These are phyloP conservation scores for Sphaeramia orbicularis DNA, from an alignment of 2,797 vertebrate genomes.

Conservation along the genomic window DNA sequence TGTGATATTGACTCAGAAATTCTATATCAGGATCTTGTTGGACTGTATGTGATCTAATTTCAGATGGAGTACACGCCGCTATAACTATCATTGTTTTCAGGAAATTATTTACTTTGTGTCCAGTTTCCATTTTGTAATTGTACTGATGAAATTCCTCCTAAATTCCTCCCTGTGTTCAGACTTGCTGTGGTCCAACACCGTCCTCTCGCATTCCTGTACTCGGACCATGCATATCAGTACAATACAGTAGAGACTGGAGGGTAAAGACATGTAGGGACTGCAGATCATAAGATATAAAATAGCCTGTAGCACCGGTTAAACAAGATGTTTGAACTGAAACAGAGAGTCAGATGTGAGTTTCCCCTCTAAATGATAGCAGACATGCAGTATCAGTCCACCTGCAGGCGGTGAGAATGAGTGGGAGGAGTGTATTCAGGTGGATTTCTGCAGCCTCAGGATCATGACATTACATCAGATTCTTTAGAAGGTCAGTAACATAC, in stretches of 20 bases:
- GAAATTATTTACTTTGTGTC: background rate
- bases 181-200: constrained; percentile 23
- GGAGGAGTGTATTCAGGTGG: constrained; percentile 7
- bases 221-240: constrained; percentile 13
- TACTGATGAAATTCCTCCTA: constrained; percentile 40
- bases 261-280: background rate
- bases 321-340: constrained; percentile 33
- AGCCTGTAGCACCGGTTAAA: constrained; percentile 30
- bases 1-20: constrained; percentile 34
- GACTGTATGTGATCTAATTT: too few species aligned
- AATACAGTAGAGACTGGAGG: background rate
- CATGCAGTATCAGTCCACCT: background rate
- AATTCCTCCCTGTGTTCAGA: constrained; percentile 24
- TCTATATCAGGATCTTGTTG: constrained; percentile 6
- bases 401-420: constrained; percentile 3
- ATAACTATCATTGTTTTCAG: too few species aligned
- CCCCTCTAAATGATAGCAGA: constrained; percentile 19
- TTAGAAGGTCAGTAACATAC: background rate
- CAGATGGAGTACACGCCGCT: background rate
- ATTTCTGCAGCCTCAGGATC: constrained; percentile 1
- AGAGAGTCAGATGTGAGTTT: constrained; percentile 18
- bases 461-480: constrained; percentile 1
- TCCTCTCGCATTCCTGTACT: constrained; percentile 9
- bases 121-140: background rate
- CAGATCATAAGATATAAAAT: background rate